These are phyloP conservation scores for Leiothrix lutea DNA, from an alignment of 2,113 vertebrate species.

Conservation along the genomic window DNA sequence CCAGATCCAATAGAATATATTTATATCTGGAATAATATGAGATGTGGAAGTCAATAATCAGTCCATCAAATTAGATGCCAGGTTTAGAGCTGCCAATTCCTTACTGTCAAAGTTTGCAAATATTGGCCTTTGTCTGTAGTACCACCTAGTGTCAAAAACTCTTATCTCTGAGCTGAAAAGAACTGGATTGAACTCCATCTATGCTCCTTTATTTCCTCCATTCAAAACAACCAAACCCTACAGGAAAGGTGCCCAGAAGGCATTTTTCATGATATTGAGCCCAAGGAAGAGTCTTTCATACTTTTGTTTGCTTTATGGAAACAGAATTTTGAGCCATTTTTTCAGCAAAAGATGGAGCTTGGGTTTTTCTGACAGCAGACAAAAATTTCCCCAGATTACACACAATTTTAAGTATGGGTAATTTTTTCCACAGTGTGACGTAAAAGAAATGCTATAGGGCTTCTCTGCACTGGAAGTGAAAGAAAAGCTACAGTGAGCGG, in stretches of 20 bases:
- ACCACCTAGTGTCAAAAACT: slow-evolving; percentile 63
- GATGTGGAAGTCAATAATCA: neutral
- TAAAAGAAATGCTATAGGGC: neutral
- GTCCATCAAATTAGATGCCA: neutral
- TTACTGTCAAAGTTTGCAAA: neutral
- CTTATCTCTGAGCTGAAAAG: neutral
- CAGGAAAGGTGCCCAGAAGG: neutral
- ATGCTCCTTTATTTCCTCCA: neutral
- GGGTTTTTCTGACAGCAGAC: neutral
- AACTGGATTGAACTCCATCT: neutral
- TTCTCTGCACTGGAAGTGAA: neutral
- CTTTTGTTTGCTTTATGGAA: neutral
- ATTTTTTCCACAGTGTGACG: neutral
- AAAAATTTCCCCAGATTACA: neutral
- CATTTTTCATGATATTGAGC: neutral
- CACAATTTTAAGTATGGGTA: neutral
- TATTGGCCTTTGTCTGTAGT: slow-evolving; percentile 59
- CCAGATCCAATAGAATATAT: neutral
- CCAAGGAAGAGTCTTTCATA: neutral
- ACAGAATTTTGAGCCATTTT: neutral
- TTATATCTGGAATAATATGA: neutral
- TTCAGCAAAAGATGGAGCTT: neutral
- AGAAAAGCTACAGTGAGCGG: neutral
- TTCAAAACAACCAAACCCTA: neutral
- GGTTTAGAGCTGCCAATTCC: neutral